Conservation (phyloP, 2,888 invertebrate genomes). For the Julus scandinavius region DNA sequence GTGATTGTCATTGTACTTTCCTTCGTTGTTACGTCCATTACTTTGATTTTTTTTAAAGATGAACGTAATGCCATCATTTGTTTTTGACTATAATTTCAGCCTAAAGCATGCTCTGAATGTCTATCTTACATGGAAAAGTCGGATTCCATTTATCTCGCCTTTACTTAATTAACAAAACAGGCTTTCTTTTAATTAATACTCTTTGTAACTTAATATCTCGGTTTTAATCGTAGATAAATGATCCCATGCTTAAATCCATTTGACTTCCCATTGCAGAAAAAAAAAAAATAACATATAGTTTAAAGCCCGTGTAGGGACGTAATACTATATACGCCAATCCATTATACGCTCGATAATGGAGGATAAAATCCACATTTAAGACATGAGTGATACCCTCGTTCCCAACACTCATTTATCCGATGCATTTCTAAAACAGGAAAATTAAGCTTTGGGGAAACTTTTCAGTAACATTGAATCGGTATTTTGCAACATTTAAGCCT, state of each 20-base stretch:
- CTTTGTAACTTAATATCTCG: conserved; percentile 15
- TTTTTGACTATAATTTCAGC: conserved; percentile 10
- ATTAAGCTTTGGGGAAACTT: background rate
- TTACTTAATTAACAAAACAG: conserved; percentile 27
- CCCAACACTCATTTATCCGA: background rate
- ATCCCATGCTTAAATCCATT: background rate
- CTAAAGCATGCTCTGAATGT: background rate
- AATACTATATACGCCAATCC: background rate
- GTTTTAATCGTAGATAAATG: conserved; percentile 15
- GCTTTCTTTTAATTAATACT: background rate
- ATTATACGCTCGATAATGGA: conserved; percentile 5
- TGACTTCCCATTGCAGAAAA: background rate
- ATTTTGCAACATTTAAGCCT: background rate
- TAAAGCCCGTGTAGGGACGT: background rate
- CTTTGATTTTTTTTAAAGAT: background rate
- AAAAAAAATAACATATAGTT: background rate
- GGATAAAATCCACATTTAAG: conserved; percentile 17
- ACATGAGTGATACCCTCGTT: conserved; percentile 24
- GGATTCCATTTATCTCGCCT: background rate
- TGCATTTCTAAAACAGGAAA: conserved; percentile 24
- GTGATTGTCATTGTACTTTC: background rate
- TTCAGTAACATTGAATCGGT: background rate
- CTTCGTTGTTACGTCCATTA: background rate
- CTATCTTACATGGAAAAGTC: background rate
- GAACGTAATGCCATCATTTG: background rate